These are phyloP conservation scores for Emydoidea blandingii DNA, from an alignment of 2,797 vertebrate species.

Conservation along the genomic window DNA sequence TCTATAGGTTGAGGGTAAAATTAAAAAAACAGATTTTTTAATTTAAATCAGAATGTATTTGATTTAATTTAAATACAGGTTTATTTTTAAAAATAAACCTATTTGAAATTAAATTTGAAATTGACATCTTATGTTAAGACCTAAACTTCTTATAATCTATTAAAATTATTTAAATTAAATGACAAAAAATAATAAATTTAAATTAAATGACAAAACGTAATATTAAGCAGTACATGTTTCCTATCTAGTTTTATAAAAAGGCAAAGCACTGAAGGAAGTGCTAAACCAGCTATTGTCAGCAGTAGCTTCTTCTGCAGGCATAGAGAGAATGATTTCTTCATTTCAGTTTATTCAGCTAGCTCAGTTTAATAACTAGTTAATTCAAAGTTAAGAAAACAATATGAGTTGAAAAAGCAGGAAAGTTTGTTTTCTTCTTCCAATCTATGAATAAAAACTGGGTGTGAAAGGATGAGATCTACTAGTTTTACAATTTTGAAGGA, in stretches of 20 bases:
- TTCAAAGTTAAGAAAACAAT: background rate
- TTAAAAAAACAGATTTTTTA: background rate
- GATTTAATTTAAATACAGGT: background rate
- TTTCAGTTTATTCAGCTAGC: background rate
- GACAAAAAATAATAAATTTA: too few species aligned
- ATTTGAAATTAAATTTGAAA: background rate
- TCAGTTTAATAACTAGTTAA: background rate
- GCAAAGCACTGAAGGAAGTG: background rate
- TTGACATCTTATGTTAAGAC: background rate
- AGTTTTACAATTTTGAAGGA: background rate
- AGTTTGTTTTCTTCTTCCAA: background rate
- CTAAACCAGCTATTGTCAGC: background rate
- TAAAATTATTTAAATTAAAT: background rate
- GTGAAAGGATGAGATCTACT: background rate
- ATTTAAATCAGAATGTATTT: background rate
- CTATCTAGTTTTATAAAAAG: background rate
- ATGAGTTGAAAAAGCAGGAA: background rate
- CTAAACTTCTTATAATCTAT: background rate
- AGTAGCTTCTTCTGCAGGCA: background rate
- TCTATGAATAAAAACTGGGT: background rate
- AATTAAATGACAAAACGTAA: background rate
- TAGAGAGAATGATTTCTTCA: background rate
- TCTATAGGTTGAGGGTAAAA: background rate
- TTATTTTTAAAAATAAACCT: background rate
- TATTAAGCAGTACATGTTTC: background rate